These are phyloP conservation scores for Leucania comma DNA, from an alignment of 2,888 invertebrate species.

Conservation along the genomic window DNA sequence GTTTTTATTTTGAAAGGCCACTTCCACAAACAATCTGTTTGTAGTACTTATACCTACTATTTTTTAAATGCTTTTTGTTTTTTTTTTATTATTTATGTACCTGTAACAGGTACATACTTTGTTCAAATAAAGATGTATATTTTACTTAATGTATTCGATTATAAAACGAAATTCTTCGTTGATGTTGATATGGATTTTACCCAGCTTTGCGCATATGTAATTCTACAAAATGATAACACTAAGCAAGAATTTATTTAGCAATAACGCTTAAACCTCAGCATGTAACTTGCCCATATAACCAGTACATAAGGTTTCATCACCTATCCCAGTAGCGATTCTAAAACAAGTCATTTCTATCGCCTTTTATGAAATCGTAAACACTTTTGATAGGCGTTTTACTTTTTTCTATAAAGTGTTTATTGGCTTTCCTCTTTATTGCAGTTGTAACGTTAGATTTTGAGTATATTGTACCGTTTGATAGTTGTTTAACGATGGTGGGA, in stretches of 20 bases:
- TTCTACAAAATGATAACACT: neutral
- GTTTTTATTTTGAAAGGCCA: neutral
- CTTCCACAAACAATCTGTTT: neutral
- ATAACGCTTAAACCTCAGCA: constrained; percentile 17
- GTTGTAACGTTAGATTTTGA: constrained; percentile 72
- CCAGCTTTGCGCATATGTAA: neutral
- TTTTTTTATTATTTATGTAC: no score
- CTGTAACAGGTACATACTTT: no score
- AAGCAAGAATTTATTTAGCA: constrained; percentile 3
- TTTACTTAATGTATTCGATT: no score
- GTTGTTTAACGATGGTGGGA: constrained; percentile 62
- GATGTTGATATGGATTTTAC: neutral
- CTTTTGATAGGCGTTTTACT: constrained; percentile 77
- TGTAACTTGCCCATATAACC: constrained; percentile 26
- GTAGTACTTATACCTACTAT: neutral
- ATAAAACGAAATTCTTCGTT: neutral
- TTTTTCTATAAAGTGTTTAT: constrained; percentile 85
- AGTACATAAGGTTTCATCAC: constrained; percentile 58
- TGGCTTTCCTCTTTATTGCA: constrained; percentile 77
- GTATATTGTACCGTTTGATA: constrained; percentile 62
- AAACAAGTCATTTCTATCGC: constrained; percentile 64
- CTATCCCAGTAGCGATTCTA: constrained; percentile 60
- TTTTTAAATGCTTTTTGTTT: no score
- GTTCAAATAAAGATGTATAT: no score
- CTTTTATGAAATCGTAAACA: constrained; percentile 71